Evolutionary conservation across 1,140 invertebrate genomes (phyloP).

Genomic region (Onthophagus taurus): DNA sequence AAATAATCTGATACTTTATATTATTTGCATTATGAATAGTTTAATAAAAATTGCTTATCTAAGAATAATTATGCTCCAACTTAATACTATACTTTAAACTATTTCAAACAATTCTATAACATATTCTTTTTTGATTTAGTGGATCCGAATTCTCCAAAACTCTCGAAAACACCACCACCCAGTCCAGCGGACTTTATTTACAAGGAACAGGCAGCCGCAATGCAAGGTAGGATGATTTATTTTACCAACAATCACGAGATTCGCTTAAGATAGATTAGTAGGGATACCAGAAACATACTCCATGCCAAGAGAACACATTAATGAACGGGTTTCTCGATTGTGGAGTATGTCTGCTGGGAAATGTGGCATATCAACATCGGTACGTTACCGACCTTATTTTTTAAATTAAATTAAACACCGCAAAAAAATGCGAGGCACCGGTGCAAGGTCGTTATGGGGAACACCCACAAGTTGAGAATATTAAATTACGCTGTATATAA

Average conservation of each 20-base stretch:
- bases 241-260: slow-evolving; percentile 3
- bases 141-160: slow-evolving; percentile 40
- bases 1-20: too few relatives aligned
- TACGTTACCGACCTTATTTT: too few relatives aligned
- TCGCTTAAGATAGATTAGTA: slow-evolving; percentile 10
- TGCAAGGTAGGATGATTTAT: slow-evolving; percentile 32
- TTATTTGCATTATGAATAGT: too few relatives aligned
- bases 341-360: background rate
- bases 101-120: too few relatives aligned
- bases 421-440: too few relatives aligned
- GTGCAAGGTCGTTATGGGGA: too few relatives aligned
- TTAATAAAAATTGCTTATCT: too few relatives aligned
- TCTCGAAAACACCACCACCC: slow-evolving; percentile 44
- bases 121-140: slow-evolving; percentile 12
- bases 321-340: background rate
- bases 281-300: background rate
- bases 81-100: too few relatives aligned
- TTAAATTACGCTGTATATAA: too few relatives aligned
- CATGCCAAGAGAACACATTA: background rate
- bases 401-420: too few relatives aligned
- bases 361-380: slow-evolving; percentile 14
- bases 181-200: slow-evolving; percentile 43
- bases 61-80: too few relatives aligned
- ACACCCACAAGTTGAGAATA: too few relatives aligned
- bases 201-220: slow-evolving; percentile 29